Conservation (phyloP, 2,888 invertebrate species). For the Trichopoda pennipes region DNA sequence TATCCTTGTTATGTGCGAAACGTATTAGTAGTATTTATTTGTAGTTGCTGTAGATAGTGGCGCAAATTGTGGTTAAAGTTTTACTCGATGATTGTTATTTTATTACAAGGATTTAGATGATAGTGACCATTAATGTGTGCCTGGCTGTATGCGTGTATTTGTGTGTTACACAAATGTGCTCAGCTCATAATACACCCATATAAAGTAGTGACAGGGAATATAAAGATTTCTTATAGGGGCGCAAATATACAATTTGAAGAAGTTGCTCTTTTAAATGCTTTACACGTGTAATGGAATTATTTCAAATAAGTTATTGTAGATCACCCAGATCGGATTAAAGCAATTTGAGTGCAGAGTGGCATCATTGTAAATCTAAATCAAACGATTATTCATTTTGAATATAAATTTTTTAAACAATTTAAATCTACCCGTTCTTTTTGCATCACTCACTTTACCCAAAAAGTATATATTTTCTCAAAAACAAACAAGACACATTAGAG, state of each 20-base stretch:
- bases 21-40: slow-evolving; percentile 16
- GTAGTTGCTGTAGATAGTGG: neutral
- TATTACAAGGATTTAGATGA: slow-evolving; percentile 9
- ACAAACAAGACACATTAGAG: slow-evolving; percentile 22
- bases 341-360: too few relatives aligned
- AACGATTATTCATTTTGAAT: too few relatives aligned
- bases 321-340: too few relatives aligned
- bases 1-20: slow-evolving; percentile 9
- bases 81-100: slow-evolving; percentile 47
- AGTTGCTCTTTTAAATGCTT: too few relatives aligned
- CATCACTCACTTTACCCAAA: neutral
- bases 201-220: neutral
- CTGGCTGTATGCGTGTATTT: neutral
- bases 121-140: slow-evolving; percentile 43
- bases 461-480: slow-evolving; percentile 31
- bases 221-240: neutral
- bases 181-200: neutral
- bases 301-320: too few relatives aligned
- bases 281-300: too few relatives aligned
- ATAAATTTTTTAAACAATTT: too few relatives aligned
- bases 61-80: slow-evolving; percentile 32
- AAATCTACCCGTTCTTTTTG: too few relatives aligned
- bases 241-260: neutral
- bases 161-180: neutral
- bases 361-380: too few relatives aligned